These are phyloP conservation scores for Selene dorsalis DNA, from an alignment of 2,797 vertebrate species.

Conservation along the genomic window DNA sequence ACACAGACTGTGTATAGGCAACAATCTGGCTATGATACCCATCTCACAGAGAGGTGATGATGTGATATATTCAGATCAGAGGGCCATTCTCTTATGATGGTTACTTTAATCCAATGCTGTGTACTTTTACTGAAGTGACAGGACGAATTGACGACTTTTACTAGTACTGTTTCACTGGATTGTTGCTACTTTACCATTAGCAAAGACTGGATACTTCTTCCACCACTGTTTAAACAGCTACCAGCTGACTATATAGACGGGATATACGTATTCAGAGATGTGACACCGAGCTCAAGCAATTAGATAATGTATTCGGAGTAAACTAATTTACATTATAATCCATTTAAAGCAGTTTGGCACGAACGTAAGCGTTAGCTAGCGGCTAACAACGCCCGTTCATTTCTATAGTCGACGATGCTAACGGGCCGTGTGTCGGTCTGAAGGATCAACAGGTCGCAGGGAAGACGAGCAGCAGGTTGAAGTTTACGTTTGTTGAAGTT, in stretches of 20 bases:
- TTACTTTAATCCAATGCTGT: background rate
- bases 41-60: too few relatives aligned
- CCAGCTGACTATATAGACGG: background rate
- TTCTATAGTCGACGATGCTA: slow-evolving; percentile 46
- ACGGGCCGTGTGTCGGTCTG: slow-evolving; percentile 34
- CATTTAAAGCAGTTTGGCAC: background rate
- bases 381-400: slow-evolving; percentile 45
- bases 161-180: background rate
- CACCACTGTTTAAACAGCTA: background rate
- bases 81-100: background rate
- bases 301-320: too few relatives aligned
- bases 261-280: background rate
- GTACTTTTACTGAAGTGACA: background rate
- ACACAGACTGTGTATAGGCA: background rate
- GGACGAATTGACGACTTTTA: background rate
- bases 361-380: slow-evolving; percentile 37
- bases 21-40: too few relatives aligned
- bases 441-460: slow-evolving; percentile 27
- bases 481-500: background rate
- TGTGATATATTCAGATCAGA: too few relatives aligned
- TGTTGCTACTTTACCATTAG: background rate
- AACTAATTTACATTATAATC: background rate
- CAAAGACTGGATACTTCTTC: background rate
- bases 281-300: background rate
- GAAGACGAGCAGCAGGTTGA: slow-evolving; percentile 3